Conservation (phyloP, 2,113 vertebrate genomes). For the Anseranas semipalmata region DNA sequence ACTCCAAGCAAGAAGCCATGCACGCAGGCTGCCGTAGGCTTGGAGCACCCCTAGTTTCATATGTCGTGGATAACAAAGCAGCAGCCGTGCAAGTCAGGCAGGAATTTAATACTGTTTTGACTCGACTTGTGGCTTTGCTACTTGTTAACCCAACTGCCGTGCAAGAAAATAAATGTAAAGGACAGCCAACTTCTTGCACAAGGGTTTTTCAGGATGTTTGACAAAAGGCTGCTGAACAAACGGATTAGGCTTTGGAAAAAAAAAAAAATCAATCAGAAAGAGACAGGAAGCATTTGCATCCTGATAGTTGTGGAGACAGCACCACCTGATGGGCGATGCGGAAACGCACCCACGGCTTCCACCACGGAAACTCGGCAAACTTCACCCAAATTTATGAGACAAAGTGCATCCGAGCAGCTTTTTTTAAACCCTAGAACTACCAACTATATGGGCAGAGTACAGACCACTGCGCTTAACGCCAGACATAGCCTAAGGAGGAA, state of each 20-base stretch:
- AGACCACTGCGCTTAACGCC: not conserved
- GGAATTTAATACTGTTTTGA: not conserved
- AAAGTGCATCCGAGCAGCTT: not conserved
- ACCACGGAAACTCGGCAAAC: not conserved
- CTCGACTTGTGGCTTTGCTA: not conserved
- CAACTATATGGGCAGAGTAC: not conserved
- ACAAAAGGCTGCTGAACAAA: constrained; percentile 77
- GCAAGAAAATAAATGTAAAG: not conserved
- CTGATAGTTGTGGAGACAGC: constrained; percentile 76
- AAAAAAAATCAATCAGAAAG: not conserved
- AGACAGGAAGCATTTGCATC: constrained; percentile 49
- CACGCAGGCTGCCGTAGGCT: not conserved
- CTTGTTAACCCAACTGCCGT: not conserved
- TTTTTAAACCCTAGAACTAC: not conserved
- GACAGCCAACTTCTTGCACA: not conserved
- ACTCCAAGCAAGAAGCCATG: not conserved
- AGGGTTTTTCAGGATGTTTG: constrained; percentile 63
- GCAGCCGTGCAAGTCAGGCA: not conserved
- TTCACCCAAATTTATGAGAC: not conserved
- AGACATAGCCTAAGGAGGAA: not conserved
- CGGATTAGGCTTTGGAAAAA: constrained; percentile 54
- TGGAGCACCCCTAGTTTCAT: not conserved
- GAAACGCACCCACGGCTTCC: not conserved
- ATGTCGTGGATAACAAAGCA: not conserved
- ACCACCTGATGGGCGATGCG: constrained; percentile 73